phyloP scores from a whole-genome alignment of 1,140 invertebrate species.

The Philaenus spumarius region DNA sequence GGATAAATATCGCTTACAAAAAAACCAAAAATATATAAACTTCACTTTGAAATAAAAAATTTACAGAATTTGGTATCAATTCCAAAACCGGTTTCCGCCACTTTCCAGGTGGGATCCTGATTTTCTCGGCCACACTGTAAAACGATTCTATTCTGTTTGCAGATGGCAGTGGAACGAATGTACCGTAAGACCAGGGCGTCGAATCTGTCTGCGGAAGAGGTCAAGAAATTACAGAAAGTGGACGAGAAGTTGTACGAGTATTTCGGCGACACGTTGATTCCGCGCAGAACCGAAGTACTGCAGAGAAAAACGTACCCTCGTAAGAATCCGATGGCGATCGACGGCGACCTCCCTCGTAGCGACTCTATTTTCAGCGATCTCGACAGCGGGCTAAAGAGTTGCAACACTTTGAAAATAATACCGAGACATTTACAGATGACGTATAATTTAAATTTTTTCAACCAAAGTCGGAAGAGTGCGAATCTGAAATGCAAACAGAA shows the following conservation, averaged over 20 bases:
- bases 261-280: constrained; percentile 23
- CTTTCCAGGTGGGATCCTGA: too few relatives aligned
- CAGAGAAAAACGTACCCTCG: not conserved
- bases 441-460: too few relatives aligned
- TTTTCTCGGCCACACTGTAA: too few relatives aligned
- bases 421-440: too few relatives aligned
- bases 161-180: constrained; percentile 19
- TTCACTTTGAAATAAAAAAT: too few relatives aligned
- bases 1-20: too few relatives aligned
- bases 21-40: too few relatives aligned
- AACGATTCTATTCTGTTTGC: not conserved
- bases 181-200: constrained; percentile 14
- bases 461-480: not conserved
- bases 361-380: not conserved
- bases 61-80: too few relatives aligned
- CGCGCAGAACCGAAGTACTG: not conserved
- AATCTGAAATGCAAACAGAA: not conserved
- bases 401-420: too few relatives aligned
- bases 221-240: constrained; percentile 14
- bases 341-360: not conserved
- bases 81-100: too few relatives aligned
- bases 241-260: constrained; percentile 21
- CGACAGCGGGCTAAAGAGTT: not conserved
- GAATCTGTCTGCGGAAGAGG: constrained; percentile 8
- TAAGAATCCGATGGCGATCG: not conserved